phyloP scores from a whole-genome alignment of 2,888 invertebrate genomes.

The Clitarchus hookeri region DNA sequence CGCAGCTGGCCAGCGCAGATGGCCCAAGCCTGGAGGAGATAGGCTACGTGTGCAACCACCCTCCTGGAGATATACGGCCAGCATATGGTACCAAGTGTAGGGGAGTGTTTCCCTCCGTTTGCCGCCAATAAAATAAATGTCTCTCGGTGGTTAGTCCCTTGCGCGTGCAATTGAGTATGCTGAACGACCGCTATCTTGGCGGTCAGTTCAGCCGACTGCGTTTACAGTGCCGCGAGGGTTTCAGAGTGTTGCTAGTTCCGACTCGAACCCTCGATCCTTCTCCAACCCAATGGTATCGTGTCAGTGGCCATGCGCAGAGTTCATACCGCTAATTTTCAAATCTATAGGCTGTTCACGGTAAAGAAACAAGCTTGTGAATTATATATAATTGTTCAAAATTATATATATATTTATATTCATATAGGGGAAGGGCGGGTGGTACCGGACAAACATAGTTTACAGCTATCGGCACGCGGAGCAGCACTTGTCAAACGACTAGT shows the following conservation, averaged over 20 bases:
- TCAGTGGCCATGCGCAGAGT: too few relatives aligned
- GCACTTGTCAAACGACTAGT: too few relatives aligned
- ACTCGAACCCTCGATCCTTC: neutral
- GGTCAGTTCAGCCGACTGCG: neutral
- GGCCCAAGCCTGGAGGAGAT: neutral
- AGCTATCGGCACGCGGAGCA: too few relatives aligned
- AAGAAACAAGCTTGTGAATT: too few relatives aligned
- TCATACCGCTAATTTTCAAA: too few relatives aligned
- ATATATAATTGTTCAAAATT: too few relatives aligned
- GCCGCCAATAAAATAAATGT: neutral
- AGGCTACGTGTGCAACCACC: neutral
- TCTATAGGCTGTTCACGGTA: too few relatives aligned
- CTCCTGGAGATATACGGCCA: neutral
- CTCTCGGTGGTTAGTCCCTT: neutral
- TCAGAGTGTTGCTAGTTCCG: neutral
- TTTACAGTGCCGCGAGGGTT: neutral
- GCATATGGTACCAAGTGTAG: slow-evolving; percentile 7
- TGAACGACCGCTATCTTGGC: neutral
- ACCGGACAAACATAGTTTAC: too few relatives aligned
- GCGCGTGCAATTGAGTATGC: neutral
- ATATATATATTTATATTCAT: too few relatives aligned
- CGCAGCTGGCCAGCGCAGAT: neutral
- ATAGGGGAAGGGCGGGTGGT: too few relatives aligned
- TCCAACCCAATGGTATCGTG: too few relatives aligned
- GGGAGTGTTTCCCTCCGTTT: neutral